These are phyloP conservation scores for Meriones unguiculatus DNA, from an alignment of 2,113 vertebrate genomes.

Conservation along the genomic window DNA sequence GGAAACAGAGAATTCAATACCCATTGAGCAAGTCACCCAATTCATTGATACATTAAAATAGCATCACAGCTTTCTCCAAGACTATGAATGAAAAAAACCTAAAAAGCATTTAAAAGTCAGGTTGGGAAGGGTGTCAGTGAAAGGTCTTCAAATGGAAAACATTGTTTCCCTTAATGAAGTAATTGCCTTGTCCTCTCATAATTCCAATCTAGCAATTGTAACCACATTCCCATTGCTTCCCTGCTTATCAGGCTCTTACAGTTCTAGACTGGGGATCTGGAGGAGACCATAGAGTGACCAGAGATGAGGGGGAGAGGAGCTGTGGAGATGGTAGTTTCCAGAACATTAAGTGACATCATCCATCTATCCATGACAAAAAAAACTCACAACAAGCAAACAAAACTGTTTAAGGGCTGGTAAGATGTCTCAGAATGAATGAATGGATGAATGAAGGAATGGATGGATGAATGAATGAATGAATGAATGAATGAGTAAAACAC, in stretches of 20 bases:
- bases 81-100: background rate
- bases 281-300: background rate
- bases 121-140: background rate
- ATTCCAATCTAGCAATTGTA: background rate
- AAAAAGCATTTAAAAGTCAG: background rate
- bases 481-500: background rate
- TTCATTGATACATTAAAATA: constrained; percentile 32
- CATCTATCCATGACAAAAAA: background rate
- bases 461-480: background rate
- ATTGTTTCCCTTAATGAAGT: background rate
- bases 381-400: too few species aligned
- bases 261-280: background rate
- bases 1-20: constrained; percentile 15
- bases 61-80: constrained; percentile 15
- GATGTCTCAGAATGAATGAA: background rate
- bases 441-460: background rate
- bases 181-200: background rate
- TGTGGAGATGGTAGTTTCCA: background rate
- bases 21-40: background rate
- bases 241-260: background rate
- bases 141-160: background rate
- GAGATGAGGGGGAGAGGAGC: background rate
- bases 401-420: too few species aligned
- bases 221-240: background rate
- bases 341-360: background rate